phyloP scores from a whole-genome alignment of 2,113 vertebrate species.

The Hippocampus abdominalis region DNA sequence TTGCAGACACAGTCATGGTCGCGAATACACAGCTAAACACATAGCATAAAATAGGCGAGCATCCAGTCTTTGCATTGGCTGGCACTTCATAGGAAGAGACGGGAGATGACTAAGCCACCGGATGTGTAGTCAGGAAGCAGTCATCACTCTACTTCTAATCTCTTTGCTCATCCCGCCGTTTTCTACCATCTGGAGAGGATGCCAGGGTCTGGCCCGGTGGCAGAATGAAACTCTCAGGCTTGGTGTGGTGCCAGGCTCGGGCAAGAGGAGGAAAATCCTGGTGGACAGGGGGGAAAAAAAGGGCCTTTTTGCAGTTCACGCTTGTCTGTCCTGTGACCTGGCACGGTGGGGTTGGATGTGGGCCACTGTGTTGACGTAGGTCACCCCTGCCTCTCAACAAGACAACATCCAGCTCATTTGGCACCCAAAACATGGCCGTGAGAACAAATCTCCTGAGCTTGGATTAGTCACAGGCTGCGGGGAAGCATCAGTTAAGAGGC shows the following conservation, averaged over 20 bases:
- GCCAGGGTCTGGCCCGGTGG: constrained; percentile 60
- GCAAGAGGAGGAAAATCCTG: constrained; percentile 57
- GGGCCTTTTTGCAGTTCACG: constrained; percentile 50
- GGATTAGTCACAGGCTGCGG: constrained; percentile 23
- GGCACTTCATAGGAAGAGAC: constrained; percentile 35
- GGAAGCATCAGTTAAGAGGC: constrained; percentile 5
- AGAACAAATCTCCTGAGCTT: constrained; percentile 32
- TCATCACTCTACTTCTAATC: constrained; percentile 65
- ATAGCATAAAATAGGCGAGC: constrained; percentile 30
- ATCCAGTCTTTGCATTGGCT: constrained; percentile 44
- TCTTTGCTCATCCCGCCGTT: constrained; percentile 52
- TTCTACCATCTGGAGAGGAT: constrained; percentile 73
- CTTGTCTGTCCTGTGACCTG: constrained; percentile 52
- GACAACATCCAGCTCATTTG: constrained; percentile 54
- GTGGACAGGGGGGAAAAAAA: constrained; percentile 39
- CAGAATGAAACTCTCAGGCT: constrained; percentile 55
- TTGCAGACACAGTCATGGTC: constrained; percentile 4
- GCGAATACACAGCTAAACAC: constrained; percentile 46
- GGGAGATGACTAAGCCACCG: constrained; percentile 51
- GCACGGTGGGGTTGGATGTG: constrained; percentile 47
- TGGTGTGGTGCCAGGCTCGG: constrained; percentile 52
- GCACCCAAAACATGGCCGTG: constrained; percentile 37
- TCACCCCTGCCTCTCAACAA: constrained; percentile 51
- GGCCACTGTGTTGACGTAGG: constrained; percentile 56
- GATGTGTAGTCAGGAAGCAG: constrained; percentile 68